These are phyloP conservation scores for Ophion obscuratus DNA, from an alignment of 2,888 invertebrate genomes.

Conservation along the genomic window DNA sequence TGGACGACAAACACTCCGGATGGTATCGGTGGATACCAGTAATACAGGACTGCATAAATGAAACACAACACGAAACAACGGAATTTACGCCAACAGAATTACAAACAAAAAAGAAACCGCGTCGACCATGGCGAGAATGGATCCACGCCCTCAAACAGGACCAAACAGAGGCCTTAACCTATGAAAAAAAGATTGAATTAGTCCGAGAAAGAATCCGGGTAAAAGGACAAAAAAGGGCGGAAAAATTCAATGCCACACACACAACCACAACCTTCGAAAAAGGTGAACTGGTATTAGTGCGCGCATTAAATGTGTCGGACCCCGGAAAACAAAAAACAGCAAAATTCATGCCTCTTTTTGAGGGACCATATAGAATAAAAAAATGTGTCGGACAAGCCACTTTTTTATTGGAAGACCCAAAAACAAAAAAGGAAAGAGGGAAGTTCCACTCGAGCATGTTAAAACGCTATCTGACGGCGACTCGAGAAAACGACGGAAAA, in stretches of 20 bases:
- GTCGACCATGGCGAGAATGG: conserved; percentile 26
- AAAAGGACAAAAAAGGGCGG: conserved; percentile 10
- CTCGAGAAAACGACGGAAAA: background rate
- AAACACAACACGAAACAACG: background rate
- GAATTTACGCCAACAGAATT: background rate
- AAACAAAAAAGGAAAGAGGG: background rate
- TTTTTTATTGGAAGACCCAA: conserved; percentile 22
- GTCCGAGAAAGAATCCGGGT: conserved; percentile 1
- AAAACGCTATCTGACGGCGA: background rate
- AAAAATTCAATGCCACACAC: background rate
- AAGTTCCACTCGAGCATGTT: conserved; percentile 26
- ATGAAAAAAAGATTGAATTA: background rate
- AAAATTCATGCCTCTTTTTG: conserved; percentile 9
- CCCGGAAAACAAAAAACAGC: background rate
- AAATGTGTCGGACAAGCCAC: conserved; percentile 1
- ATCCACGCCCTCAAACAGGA: background rate
- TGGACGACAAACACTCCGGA: background rate
- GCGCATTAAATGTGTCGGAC: conserved; percentile 16
- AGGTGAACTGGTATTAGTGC: too few species aligned
- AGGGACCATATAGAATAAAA: background rate
- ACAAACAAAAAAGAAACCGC: background rate
- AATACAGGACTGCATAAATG: conserved; percentile 21
- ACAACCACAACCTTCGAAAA: background rate
- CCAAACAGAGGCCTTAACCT: background rate
- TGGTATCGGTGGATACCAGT: conserved; percentile 7